Percentiles rank a stretch among this genome's conserved stretches.
phyloP scores from a whole-genome alignment of 2,113 vertebrate genomes.

The Astatotilapia flaviijosephi region DNA sequence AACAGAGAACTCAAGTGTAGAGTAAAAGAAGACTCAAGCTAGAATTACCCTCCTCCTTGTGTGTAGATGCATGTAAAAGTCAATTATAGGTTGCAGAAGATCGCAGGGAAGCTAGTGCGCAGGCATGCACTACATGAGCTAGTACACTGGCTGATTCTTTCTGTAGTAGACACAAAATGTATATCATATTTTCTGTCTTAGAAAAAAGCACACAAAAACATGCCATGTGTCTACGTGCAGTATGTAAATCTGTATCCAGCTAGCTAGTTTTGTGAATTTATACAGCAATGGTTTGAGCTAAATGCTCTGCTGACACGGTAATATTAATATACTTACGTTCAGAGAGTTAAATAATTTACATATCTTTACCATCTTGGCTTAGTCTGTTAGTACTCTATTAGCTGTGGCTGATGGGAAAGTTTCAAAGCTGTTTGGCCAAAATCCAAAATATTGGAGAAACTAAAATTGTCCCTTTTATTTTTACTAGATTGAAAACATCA shows the following conservation, averaged over 20 bases:
- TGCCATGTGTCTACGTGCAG: neutral
- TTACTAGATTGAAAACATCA: neutral
- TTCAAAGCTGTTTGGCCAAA: neutral
- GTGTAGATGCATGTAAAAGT: neutral
- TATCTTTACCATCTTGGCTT: neutral
- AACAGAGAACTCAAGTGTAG: neutral
- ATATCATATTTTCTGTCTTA: neutral
- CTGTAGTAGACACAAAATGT: neutral
- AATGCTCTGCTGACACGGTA: neutral
- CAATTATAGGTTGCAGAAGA: neutral
- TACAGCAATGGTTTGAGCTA: neutral
- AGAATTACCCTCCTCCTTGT: neutral
- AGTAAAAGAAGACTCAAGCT: neutral
- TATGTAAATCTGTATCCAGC: neutral
- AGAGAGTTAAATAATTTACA: neutral
- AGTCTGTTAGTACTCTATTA: neutral
- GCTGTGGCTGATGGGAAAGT: neutral
- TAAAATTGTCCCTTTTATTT: neutral
- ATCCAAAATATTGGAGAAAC: neutral
- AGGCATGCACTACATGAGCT: neutral
- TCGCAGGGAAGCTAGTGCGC: neutral
- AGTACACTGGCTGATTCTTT: neutral
- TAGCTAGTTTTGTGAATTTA: neutral
- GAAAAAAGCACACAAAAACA: neutral
- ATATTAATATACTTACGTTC: neutral